Evolutionary conservation across 2,888 invertebrate genomes (phyloP), one percentile per base, ranked within the genome.

Genomic region (Merodon equestris): DNA sequence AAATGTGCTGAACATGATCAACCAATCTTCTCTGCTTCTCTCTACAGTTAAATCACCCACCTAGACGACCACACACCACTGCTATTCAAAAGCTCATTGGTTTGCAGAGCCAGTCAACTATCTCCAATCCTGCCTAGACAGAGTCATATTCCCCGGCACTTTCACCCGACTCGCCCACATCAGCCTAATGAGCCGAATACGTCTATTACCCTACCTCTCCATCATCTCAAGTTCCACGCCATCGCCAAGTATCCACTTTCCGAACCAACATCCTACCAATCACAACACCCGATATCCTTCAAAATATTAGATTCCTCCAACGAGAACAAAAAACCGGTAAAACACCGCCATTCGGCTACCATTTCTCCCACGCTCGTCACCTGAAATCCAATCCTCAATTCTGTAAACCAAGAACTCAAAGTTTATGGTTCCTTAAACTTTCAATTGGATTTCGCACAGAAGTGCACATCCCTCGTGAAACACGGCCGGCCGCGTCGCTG

Each of bases 391-490:
- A 77, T 73, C 40, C 42, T 27, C 27, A 27, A 45, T 56, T 47
- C 36, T 27, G 58, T 60, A 54, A 61, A 42, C 40, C 12, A 48
- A 47, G 34, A 50, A 13, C 42, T 42, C 45, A 42, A 48, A 48
- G 27, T 27, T 27, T 27, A 27, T 12, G 50, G 17, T 9, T 27
- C 12, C 27, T 12, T 17, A 13, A 10, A 9, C 19, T 9, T 36
- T 45, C 58, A 54, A 57, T 50, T 18, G 47, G 56, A 66, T 57
- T 50, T 57, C 48, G 45, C 72, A 40, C 66, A 73, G 67, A 67
- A 67, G 61, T 73, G 73, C 67, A 76, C 76, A 77, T 77, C 73
- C 51, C 45, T 40, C 68, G 50, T 42, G 60, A 60, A 68, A 50
- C 19, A 42, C 53, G 7, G 7, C 7, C 7, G 27, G 27, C 27